Conservation (phyloP, 2,888 invertebrate species). For the Heterodera filipjevi region DNA sequence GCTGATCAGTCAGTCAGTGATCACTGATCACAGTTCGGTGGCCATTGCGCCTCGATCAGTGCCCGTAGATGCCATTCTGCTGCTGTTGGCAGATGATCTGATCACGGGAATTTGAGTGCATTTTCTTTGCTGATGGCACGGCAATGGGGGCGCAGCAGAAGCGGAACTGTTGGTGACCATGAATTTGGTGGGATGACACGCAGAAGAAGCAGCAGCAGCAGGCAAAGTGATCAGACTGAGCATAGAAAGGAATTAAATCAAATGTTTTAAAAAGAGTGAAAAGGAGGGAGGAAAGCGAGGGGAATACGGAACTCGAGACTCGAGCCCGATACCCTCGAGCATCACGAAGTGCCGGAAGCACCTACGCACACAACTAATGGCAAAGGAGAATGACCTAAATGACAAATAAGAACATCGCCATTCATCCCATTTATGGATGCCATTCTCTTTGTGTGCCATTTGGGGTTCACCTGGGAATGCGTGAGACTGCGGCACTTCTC, state of each 20-base stretch:
- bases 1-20: not conserved
- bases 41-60: not conserved
- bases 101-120: slow-evolving; percentile 17
- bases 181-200: not conserved
- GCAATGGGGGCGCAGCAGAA: not conserved
- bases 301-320: too few relatives aligned
- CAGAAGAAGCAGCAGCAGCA: not conserved
- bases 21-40: slow-evolving; percentile 9
- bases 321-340: too few relatives aligned
- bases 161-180: not conserved
- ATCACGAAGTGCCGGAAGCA: too few relatives aligned
- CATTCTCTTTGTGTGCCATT: not conserved
- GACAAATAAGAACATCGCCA: too few relatives aligned
- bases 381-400: too few relatives aligned
- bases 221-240: not conserved
- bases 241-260: not conserved
- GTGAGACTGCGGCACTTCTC: not conserved
- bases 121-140: not conserved
- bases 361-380: too few relatives aligned
- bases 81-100: not conserved
- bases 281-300: not conserved
- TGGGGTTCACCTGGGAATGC: not conserved
- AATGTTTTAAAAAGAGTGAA: too few relatives aligned
- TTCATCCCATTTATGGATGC: too few relatives aligned
- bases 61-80: not conserved